phyloP scores from a whole-genome alignment of 2,113 vertebrate genomes.

The Melozone crissalis region DNA sequence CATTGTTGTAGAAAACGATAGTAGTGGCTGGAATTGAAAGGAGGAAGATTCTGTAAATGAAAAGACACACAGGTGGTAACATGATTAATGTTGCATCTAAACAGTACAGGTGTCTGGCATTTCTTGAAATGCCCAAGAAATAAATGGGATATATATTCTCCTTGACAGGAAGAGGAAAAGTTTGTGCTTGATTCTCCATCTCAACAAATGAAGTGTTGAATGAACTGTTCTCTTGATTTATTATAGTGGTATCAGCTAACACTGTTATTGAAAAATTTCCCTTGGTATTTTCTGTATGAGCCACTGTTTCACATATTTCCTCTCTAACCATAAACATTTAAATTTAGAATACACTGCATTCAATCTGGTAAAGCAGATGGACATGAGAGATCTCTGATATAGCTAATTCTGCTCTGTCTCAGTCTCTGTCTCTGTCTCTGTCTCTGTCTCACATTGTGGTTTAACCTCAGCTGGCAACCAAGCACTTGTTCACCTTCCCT shows the following conservation, averaged over 20 bases:
- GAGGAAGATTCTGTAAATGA: not conserved
- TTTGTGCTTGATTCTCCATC: conserved; percentile 42
- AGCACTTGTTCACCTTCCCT: accelerated
- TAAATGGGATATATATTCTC: conserved; percentile 67
- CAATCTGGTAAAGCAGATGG: not conserved
- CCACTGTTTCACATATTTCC: not conserved
- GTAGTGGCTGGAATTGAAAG: not conserved
- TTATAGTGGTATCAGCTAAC: conserved; percentile 44
- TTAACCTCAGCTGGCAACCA: not conserved
- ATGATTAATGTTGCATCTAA: conserved; percentile 63
- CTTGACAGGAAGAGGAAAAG: conserved; percentile 60
- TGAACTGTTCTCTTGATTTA: conserved; percentile 67
- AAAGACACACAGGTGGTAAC: not conserved
- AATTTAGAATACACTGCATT: not conserved
- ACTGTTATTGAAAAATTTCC: not conserved
- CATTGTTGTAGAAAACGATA: not conserved
- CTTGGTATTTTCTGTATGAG: conserved; percentile 38
- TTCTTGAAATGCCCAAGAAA: conserved; percentile 62
- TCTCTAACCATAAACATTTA: not conserved
- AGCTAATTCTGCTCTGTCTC: not conserved
- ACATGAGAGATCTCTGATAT: not conserved
- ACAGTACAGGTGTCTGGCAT: conserved; percentile 47
- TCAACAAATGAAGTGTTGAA: conserved; percentile 64
- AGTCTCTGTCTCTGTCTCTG: no score
- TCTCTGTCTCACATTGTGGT: no score